Evolutionary conservation across 2,113 vertebrate species (phyloP), one percentile per base, ranked within the genome.

Genomic region (Clarias gariepinus): DNA sequence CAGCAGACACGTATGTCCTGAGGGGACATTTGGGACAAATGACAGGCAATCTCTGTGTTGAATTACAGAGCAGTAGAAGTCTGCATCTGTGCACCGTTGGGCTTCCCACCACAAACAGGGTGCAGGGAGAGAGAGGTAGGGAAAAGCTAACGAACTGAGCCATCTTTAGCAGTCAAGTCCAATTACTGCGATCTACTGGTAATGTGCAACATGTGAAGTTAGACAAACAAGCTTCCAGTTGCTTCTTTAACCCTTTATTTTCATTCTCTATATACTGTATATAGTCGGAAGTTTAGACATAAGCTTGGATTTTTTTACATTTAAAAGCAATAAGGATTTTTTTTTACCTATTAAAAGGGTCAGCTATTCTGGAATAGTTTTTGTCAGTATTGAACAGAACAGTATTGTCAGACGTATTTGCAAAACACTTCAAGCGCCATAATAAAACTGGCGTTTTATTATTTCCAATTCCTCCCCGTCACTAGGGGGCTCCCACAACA

Each of bases 11-110:
- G 89, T 89, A 90, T 92, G 91, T 91, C 93, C 91, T 87, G 85
- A 89, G 91, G 93, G 93, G 93, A 94, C 90, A 86, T 87, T 88
- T 82, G 81, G 91, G 92, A 94, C 92, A 93, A 92, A 94, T 91
- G 93, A 94, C 93, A 93, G 91, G 91, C 90, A 90, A 91, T 92
- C 86, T 78, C 82, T 92, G 92, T 90, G 92, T 93, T 93, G 91
- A 93, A 92, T 93, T 94, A 94, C 91, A 89, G 90, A 71, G 81
- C 87, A 87, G 90, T 68, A 89, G 87, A 89, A 89, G 91, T 89
- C 90, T 89, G 91, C 82, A 89, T 93, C 92, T 89, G 88, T 89
- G 89, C 89, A 89, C 87, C 92, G 80, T 82, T 90, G 88, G 87
- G 90, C 90, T 85, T 83, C 64, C 18, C 87, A 76, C 90, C 87